Base-by-base conservation (phyloP, 2,797 vertebrate genomes). In the Sebastes flavidus region DNA sequence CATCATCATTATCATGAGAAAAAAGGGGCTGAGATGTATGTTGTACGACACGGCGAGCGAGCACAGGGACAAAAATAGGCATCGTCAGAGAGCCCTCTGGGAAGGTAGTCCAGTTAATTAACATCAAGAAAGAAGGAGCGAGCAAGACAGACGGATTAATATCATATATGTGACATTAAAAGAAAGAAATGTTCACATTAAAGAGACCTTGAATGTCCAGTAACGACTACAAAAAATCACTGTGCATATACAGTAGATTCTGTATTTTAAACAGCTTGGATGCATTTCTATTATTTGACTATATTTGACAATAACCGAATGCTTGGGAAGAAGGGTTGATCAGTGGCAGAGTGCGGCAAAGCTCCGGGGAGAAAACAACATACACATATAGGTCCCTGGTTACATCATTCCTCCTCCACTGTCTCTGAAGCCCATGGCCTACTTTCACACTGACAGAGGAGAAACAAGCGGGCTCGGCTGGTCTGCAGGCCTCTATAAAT, bases 371-470 rank as follows among this genome's bases (percentile, higher is more conserved):
- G 76, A 78, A 91, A 87, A 90, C 65, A 88, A 82, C 79, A 79
- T 72, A 85, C 77, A 91, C 70, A 76, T 88, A 83, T 84, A 86
- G 81, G 83, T 93, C 84, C 72, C 87, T 62, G 83, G 86, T 91
- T 93, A 88, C 89, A 90, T 93, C 88, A 93, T 62, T 67, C 82
- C 80, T 80, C 70, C 88, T 78, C 84, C 77, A 72, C 73, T 70
- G 81, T 84, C 89, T 90, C 85, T 75, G 60, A 84, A 88, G 80
- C 73, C 76, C 12, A 12, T 86, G 90, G 82, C 88, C 90, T 91
- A 92, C 77, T 92, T 92, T 91, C 79, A 76, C 74, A 69, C 75
- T 56, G 81, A 82, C 74, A 75, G 71, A 81, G 16, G 72, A 81
- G 80, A 86, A 83, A 80, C 79, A 82, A 76, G 42, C 55, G 13